Evolutionary conservation across 2,888 invertebrate genomes (phyloP).

Genomic region (Phoenoteleia sp.): DNA sequence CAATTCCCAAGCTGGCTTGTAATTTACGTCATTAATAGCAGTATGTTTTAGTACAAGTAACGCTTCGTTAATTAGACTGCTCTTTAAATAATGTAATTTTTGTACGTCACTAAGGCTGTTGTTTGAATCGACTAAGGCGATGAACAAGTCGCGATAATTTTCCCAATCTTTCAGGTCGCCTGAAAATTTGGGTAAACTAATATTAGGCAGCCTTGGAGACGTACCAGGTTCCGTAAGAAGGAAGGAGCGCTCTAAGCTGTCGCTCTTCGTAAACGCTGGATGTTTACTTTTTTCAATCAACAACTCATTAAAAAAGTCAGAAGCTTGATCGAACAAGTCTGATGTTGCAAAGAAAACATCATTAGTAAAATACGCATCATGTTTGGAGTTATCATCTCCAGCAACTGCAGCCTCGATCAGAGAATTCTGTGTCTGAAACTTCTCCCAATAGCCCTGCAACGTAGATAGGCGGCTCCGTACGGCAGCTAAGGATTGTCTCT

Average conservation of each 20-base stretch:
- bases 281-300: too few species aligned
- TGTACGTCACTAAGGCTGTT: conserved; percentile 36
- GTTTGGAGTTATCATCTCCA: too few species aligned
- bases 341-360: too few species aligned
- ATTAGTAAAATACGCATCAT: too few species aligned
- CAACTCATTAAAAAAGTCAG: too few species aligned
- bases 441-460: neutral
- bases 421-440: neutral
- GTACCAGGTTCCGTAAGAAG: neutral
- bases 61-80: conserved; percentile 13
- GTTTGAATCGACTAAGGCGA: conserved; percentile 54
- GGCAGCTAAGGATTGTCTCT: neutral
- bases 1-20: neutral
- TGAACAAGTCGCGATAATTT: conserved; percentile 53
- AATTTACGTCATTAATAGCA: too few species aligned
- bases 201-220: neutral
- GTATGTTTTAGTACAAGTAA: neutral
- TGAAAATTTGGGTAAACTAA: too few species aligned
- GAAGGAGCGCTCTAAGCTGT: too few species aligned
- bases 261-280: too few species aligned
- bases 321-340: too few species aligned
- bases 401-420: too few species aligned
- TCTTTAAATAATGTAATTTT: conserved; percentile 50
- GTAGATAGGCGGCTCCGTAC: neutral
- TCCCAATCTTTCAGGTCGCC: too few species aligned